Evolutionary conservation across 2,113 vertebrate genomes (phyloP), one percentile per base, ranked within the genome.

Genomic region (Leuciscus idus): DNA sequence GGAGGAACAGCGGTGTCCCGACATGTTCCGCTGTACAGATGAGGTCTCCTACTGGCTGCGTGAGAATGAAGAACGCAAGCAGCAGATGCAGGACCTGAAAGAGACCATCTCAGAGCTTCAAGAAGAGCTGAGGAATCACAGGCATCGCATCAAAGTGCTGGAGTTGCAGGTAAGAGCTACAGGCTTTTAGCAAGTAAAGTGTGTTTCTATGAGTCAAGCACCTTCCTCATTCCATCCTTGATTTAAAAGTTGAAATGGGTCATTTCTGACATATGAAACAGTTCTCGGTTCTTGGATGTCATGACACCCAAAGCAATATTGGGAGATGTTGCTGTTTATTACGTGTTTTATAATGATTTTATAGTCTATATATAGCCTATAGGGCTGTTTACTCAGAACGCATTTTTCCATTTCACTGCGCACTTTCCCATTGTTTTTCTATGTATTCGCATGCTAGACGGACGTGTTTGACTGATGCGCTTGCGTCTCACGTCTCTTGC

Each of bases 11-110:
- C 85, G 93, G 1, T 97, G 97, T 84, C 96, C 96, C 0, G 96
- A 97, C 68, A 94, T 96, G 95, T 97, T 97, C 64, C 95, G 95
- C 57, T 97, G 96, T 93, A 95, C 95, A 0, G 96, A 97, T 0
- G 96, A 97, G 76, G 96, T 96, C 4, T 96, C 96, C 83, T 96
- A 95, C 72, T 97, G 97, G 97, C 94, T 96, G 26, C 96, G 95
- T 0, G 94, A 97, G 92, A 97, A 97, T 0, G 94, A 96, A 80
- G 95, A 96, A 85, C 90, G 95, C 55, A 96, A 95, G 10, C 93
- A 95, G 91, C 96, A 97, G 92, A 90, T 96, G 5, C 90, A 94
- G 74, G 89, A 91, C 0, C 91, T 97, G 86, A 94, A 93, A 76
- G 95, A 97, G 66, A 93, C 95, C 61, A 93, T 97, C 68, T 94